phyloP scores from a whole-genome alignment of 2,797 vertebrate species.

The Oophaga sylvatica region DNA sequence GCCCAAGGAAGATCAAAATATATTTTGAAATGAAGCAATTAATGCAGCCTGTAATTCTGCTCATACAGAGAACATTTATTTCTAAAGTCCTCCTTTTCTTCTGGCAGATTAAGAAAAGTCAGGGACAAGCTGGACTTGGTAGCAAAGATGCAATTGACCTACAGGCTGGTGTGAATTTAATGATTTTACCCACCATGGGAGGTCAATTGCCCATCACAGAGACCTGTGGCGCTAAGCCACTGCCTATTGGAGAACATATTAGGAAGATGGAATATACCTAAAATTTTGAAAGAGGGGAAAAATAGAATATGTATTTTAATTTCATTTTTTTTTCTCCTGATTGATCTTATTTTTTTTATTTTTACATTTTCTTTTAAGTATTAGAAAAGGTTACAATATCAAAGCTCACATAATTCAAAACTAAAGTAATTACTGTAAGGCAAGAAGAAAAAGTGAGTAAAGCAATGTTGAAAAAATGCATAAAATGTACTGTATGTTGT shows the following conservation, averaged over 20 bases:
- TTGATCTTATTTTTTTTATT: neutral
- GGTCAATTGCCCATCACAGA: conserved; percentile 42
- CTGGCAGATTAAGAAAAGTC: conserved; percentile 33
- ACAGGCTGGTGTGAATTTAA: conserved; percentile 39
- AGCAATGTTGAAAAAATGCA: neutral
- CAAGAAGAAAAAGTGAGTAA: neutral
- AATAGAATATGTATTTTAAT: neutral
- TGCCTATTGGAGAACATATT: conserved; percentile 12
- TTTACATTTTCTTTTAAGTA: neutral
- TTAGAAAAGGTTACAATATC: neutral
- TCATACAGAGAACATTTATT: conserved; percentile 26
- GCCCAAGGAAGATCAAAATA: conserved; percentile 47
- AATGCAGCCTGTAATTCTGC: conserved; percentile 40
- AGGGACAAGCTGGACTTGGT: conserved; percentile 22
- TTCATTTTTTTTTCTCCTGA: neutral
- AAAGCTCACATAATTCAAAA: neutral
- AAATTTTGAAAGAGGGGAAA: neutral
- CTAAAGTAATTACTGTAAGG: neutral
- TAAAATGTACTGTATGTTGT: neutral
- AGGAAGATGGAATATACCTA: neutral
- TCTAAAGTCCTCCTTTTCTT: conserved; percentile 33
- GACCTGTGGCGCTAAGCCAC: conserved; percentile 15
- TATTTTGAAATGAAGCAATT: conserved; percentile 53
- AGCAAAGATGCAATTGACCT: conserved; percentile 30
- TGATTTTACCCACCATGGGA: conserved; percentile 24